Base-by-base conservation (phyloP, 2,797 vertebrate species). In the Crenichthys baileyi region DNA sequence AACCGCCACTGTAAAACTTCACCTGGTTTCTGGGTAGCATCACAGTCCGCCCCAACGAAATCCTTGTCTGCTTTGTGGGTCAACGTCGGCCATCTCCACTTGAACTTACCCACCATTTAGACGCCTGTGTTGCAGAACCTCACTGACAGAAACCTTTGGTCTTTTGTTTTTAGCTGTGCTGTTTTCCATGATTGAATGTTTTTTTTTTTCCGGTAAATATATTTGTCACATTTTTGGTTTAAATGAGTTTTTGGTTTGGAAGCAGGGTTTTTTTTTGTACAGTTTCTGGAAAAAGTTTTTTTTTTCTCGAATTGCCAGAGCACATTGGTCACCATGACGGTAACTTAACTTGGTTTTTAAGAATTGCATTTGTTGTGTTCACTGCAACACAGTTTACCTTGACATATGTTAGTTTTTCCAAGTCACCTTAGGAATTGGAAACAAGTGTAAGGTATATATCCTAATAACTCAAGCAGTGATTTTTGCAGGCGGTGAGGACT, bases 131-230 rank as follows among this genome's bases (percentile, higher is more conserved):
- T 39, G 79, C 85, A 77, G 85, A 92, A 92, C 87, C 83, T 91
- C 86, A 80, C 78, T 74, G 89, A 91, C 89, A 84, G 82, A 85
- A 80, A 60, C 87, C 87, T 78, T 82, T 77, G 87, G 82, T 92
- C 84, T 78, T 86, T 79, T 83, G 46, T 82, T 89, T 93, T 92
- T 91, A 90, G 88, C 90, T 84, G 90, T 94, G 89, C 87, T 85
- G 80, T 89, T 90, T 79, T 93, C 76, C 89, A 80, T 85, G 81
- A 90, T 79, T 87, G 87, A 91, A 91, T 91, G 87, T 92, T 88
- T 44, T 68, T 13, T 36, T 24, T 72, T n/a, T 83, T 81, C 91
- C 88, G 94, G 93, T 95, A 94, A 94, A 94, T 93, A 93, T 88
- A 79, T 91, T 88, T 89, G 92, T 75, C 87, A 88, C 87, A 77